Evolutionary conservation across 2,113 vertebrate genomes (phyloP), one percentile per base, ranked within the genome.

Genomic region (Sceloporus undulatus): DNA sequence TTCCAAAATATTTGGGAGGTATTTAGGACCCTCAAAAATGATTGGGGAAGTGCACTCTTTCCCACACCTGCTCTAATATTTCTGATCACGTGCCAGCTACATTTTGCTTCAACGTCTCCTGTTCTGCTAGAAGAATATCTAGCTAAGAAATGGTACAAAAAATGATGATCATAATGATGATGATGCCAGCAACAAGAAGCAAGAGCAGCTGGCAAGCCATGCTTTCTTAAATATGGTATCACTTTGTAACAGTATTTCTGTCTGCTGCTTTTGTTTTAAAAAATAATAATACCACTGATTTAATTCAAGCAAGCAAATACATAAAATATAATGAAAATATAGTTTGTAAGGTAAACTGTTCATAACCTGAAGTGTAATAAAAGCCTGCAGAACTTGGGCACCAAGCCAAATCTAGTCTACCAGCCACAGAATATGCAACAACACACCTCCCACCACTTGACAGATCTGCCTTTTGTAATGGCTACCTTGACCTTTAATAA

Each of bases 291-390:
- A 14, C 59, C 75, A 52, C 59, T 80, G 76, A 92, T 48, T 84
- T 78, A 92, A 7, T 62, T 73, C 27, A 87, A 76, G 66, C 0
- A 86, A 87, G 90, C 87, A 3, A 90, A 73, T 54, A 73, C 81
- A 81, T 1, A 29, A 90, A 91, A 59, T 8, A 34, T 56, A n/a
- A 66, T 75, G 79, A 80, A 87, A 79, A 91, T n/a, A n/a, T 91
- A 70, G 83, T 4, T 40, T 91, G 27, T 75, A 80, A 90, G 54
- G 88, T 78, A 19, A 13, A 62, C 1, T 19, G 0, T 52, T 75
- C 4, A 5, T 87, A 71, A 75, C 74, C 74, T 85, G 18, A 19
- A 16, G 1, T 71, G 10, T 91, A 27, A 1, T 65, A 91, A 92
- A 82, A 82, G 82, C 25, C 23, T 48, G 18, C 42, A 16, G 27